A percentile compares a stretch with the other conserved stretches of the same genome.
These are phyloP conservation scores for Cyanoderma ruficeps DNA, from an alignment of 2,113 vertebrate species.

Conservation along the genomic window DNA sequence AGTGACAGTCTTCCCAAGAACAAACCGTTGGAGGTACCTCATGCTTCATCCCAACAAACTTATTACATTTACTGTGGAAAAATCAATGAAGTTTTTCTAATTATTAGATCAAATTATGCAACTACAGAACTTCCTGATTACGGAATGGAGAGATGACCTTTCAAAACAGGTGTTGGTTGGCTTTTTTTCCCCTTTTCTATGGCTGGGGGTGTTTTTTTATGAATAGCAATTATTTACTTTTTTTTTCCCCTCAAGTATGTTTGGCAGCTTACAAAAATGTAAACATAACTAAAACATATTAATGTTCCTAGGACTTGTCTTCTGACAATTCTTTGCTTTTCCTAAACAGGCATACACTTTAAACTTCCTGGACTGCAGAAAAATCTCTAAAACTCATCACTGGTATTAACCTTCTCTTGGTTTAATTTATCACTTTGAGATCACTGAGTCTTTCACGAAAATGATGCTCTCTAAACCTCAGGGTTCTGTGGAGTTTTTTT, in stretches of 20 bases:
- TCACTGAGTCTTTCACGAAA: neutral
- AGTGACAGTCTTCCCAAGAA: neutral
- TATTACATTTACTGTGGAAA: neutral
- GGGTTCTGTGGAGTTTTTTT: neutral
- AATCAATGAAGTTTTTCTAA: neutral
- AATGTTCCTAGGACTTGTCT: neutral
- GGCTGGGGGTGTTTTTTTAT: accelerated
- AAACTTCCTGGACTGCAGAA: neutral
- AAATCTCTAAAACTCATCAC: neutral
- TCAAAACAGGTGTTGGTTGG: neutral
- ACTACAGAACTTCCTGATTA: neutral
- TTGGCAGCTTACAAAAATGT: neutral
- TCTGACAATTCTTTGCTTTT: neutral
- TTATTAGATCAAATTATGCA: neutral
- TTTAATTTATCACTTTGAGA: neutral
- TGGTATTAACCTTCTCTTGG: neutral
- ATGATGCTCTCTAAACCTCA: neutral
- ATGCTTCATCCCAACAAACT: neutral
- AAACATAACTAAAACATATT: neutral
- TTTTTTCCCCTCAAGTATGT: accelerated
- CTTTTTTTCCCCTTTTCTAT: neutral
- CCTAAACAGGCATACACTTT: neutral
- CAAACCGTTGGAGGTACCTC: neutral
- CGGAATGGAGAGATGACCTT: neutral
- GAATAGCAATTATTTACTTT: neutral